Evolutionary conservation across 2,888 invertebrate species (phyloP).

Genomic region (Hyalella azteca): DNA sequence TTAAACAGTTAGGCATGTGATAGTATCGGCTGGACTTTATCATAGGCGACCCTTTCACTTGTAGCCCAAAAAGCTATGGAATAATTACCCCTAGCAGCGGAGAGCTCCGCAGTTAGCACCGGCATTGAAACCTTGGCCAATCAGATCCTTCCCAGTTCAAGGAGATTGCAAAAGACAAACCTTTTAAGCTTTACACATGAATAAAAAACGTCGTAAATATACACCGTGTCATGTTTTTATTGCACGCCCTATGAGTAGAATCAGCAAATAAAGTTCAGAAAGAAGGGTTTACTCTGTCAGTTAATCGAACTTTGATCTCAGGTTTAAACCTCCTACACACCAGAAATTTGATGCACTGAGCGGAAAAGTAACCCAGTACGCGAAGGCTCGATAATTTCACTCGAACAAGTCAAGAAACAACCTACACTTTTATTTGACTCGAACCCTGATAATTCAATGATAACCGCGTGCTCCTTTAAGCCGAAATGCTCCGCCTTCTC

Average conservation of each 20-base stretch:
- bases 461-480: neutral
- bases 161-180: neutral
- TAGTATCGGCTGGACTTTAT: conserved; percentile 19
- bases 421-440: neutral
- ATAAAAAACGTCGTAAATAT: conserved; percentile 18
- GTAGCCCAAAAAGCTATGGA: neutral
- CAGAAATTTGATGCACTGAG: neutral
- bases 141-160: conserved; percentile 26
- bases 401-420: neutral
- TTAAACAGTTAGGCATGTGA: conserved; percentile 17
- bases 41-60: conserved; percentile 35
- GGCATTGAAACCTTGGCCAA: neutral
- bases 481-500: too few relatives aligned
- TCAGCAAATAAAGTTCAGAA: conserved; percentile 25
- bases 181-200: neutral
- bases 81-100: neutral
- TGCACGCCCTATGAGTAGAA: neutral
- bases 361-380: neutral
- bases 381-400: conserved; percentile 7
- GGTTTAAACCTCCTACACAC: conserved; percentile 3
- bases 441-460: neutral
- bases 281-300: conserved; percentile 18
- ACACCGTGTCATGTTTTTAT: neutral
- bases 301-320: conserved; percentile 21
- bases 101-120: neutral